Evolutionary conservation across 2,113 vertebrate species (phyloP), one percentile per base, ranked within the genome.

Genomic region (Aythya baeri): DNA sequence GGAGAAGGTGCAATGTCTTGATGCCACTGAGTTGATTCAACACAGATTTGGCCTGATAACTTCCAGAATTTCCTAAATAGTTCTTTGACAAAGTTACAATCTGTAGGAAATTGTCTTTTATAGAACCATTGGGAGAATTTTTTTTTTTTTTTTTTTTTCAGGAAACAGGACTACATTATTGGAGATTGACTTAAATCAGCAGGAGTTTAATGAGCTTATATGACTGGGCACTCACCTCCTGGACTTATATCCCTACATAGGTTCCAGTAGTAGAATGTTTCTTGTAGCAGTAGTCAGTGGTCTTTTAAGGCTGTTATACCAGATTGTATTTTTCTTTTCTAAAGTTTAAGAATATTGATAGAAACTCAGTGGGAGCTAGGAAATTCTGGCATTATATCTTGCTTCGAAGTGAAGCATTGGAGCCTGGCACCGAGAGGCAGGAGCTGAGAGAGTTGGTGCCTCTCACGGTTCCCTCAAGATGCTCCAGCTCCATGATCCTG

Each of bases 291-390:
- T 86, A 96, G 89, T 92, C 93, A 95, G 89, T 86, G 88, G 44
- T 87, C 93, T 91, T 52, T 87, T 31, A 82, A 80, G 88, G 77
- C 74, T 94, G 94, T 43, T 94, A 73, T 62, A 79, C 89, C 94
- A 97, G 96, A 94, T 92, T 95, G 95, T 95, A 96, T 96, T 96
- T 97, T 96, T 96, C 94, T 81, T 94, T 91, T 96, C 93, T 96
- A 96, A 96, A 97, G 94, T 89, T 93, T 96, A 95, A 95, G 95
- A 97, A 84, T 95, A 96, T 96, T 96, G 95, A 95, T 95, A 95
- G 96, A 96, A 97, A 92, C 91, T 85, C 95, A 89, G 86, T 89
- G 86, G 93, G 94, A 97, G 89, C 83, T 92, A 62, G 94, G 86
- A 95, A 92, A 94, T 89, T 89, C 81, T 96, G 96, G 94, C 65